Base-by-base conservation (phyloP, 2,113 vertebrate genomes). In the Dicaeum eximium region DNA sequence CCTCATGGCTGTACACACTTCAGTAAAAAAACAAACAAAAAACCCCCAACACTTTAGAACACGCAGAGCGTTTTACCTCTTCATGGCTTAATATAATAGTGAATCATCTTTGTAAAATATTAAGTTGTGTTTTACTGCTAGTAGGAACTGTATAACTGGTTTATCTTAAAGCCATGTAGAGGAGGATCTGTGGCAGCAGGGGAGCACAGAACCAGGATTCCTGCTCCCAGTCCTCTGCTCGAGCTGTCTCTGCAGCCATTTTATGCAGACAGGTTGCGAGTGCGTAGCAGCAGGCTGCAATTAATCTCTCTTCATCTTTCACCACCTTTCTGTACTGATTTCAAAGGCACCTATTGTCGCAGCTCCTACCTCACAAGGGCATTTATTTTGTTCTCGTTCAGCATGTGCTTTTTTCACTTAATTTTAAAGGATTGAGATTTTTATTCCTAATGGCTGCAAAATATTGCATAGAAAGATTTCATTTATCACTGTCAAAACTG, bases 211-310 rank as follows among this genome's bases (percentile, higher is more conserved):
- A 82, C 7, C 0, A 0, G 11, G 30, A 80, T 38, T 90, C 22
- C 33, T n/a, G n/a, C 35, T 92, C 45, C 30, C 58, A 25, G 23
- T 28, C 33, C 54, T 82, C 47, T 2, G 10, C 54, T 25, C 6
- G 14, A 50, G 54, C 85, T 84, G 20, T 7, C 33, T 81, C 61
- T 67, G 89, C 89, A 95, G 91, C 93, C 94, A 95, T 93, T 90
- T 93, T 70, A 80, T 47, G 69, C 57, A 90, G 64, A 51, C 48
- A 67, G 64, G 72, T 80, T 88, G 62, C 0, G 6, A 85, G 28
- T 38, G 42, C 0, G 1, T 48, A 88, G 66, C 90, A 92, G 88
- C 64, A 90, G 65, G 77, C 77, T 95, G 95, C 65, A 81, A 92
- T 84, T 79, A 40, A 69, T 84, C 57, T 78, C 54, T 54, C 37